Evolutionary conservation across 2,888 invertebrate genomes (phyloP).

Genomic region (Teleiodes luculella): DNA sequence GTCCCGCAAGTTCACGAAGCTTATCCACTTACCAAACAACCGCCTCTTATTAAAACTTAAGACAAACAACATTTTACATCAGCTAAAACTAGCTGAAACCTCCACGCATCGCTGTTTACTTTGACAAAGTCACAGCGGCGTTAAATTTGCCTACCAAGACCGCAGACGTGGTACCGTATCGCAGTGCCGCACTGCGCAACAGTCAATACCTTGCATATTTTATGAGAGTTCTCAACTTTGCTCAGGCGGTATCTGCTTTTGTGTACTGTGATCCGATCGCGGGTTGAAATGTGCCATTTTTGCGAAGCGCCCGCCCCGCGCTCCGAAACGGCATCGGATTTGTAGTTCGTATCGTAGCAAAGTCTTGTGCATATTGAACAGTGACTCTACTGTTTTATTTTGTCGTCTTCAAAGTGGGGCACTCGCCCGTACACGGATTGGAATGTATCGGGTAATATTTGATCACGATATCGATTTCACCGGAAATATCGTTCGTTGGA

Average conservation of each 20-base stretch:
- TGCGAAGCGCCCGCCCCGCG: neutral
- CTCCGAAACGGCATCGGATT: conserved; percentile 5
- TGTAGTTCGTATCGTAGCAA: conserved; percentile 9
- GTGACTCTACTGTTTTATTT: conserved; percentile 3
- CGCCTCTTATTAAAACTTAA: conserved; percentile 31
- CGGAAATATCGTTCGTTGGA: neutral
- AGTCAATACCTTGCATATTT: conserved; percentile 74
- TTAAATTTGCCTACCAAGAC: conserved; percentile 43
- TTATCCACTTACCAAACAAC: neutral
- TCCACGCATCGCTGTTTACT: conserved; percentile 58
- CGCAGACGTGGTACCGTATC: conserved; percentile 47
- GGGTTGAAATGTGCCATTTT: conserved; percentile 13
- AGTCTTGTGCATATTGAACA: conserved; percentile 11
- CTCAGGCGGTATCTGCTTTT: conserved; percentile 19
- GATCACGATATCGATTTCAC: neutral
- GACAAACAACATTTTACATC: conserved; percentile 35
- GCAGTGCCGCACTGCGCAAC: conserved; percentile 60
- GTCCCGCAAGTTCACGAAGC: neutral
- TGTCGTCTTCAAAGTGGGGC: conserved; percentile 4
- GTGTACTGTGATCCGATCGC: conserved; percentile 19
- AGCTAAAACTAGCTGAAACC: conserved; percentile 46
- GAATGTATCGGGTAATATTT: conserved; percentile 8
- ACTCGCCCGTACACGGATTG: neutral
- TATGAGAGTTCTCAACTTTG: conserved; percentile 53
- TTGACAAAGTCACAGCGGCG: conserved; percentile 53